Percentiles rank a stretch among this genome's conserved stretches.
Evolutionary conservation across 2,888 invertebrate genomes (phyloP).

Genomic region (Xanthia togata): DNA sequence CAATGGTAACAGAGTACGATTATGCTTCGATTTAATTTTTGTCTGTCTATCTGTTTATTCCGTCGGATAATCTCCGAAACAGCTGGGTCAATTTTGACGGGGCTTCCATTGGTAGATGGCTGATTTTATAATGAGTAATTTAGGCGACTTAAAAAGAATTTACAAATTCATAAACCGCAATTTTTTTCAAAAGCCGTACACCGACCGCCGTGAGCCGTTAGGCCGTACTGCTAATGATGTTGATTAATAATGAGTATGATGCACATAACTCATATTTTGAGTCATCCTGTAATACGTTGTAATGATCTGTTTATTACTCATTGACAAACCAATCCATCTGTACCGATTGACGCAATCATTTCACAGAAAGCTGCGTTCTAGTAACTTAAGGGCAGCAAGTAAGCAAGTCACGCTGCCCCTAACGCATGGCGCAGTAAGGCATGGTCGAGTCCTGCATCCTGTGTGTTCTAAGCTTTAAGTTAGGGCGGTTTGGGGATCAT

Average conservation of each 20-base stretch:
- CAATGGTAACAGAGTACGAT: no score
- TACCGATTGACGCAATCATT: constrained; percentile 62
- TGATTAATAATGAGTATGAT: constrained; percentile 47
- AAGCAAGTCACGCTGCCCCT: constrained; percentile 44
- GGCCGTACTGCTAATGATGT: constrained; percentile 42
- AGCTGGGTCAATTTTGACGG: no score
- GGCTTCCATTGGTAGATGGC: no score
- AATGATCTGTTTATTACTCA: constrained; percentile 66
- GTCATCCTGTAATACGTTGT: constrained; percentile 41
- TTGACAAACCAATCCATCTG: constrained; percentile 49
- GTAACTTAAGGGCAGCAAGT: constrained; percentile 49
- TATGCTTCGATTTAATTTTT: no score
- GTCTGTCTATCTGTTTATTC: no score
- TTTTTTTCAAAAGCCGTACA: constrained; percentile 4
- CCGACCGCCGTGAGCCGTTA: no score
- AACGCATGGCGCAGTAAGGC: constrained; percentile 35
- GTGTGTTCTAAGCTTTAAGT: constrained; percentile 36
- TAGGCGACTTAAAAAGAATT: no score
- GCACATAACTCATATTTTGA: constrained; percentile 52
- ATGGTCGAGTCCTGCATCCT: constrained; percentile 40
- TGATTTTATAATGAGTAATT: no score
- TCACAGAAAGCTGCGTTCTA: constrained; percentile 62
- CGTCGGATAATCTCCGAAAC: no score
- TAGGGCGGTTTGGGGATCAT: not conserved
- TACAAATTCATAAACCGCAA: not conserved